phyloP scores from a whole-genome alignment of 1,140 invertebrate genomes.

The Drosophila erecta region DNA sequence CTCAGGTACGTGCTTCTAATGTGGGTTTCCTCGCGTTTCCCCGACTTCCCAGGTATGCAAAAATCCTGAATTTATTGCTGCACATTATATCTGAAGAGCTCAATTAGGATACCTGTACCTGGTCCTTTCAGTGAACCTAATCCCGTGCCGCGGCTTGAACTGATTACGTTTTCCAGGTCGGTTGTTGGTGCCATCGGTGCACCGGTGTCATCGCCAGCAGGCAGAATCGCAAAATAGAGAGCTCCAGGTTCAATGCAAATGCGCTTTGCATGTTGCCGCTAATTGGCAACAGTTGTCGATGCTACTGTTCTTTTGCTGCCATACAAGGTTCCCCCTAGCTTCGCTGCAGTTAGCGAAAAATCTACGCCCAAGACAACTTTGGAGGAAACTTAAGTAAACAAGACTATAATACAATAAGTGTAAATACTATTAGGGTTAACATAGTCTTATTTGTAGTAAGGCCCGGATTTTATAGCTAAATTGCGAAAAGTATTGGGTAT shows the following conservation, averaged over 20 bases:
- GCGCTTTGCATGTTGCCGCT: slow-evolving; percentile 80
- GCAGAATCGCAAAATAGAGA: slow-evolving; percentile 11
- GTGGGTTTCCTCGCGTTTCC: neutral
- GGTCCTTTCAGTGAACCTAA: slow-evolving; percentile 13
- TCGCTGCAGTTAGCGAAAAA: slow-evolving; percentile 11
- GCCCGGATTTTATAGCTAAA: too few species aligned
- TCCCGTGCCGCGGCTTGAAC: slow-evolving; percentile 34
- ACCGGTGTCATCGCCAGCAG: slow-evolving; percentile 32
- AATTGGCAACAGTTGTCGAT: slow-evolving; percentile 82
- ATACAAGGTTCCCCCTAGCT: slow-evolving; percentile 4
- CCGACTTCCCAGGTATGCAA: slow-evolving; percentile 18
- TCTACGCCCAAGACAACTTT: neutral
- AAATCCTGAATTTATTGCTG: slow-evolving; percentile 42
- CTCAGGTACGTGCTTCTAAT: slow-evolving; percentile 38
- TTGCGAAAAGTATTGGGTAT: neutral
- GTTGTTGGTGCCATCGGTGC: slow-evolving; percentile 19
- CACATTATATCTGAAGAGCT: slow-evolving; percentile 34
- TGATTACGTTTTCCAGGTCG: slow-evolving; percentile 36
- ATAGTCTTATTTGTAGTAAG: too few species aligned
- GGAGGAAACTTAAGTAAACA: too few species aligned
- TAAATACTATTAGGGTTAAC: too few species aligned
- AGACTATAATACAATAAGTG: too few species aligned
- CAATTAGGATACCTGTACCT: slow-evolving; percentile 30
- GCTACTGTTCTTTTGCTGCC: slow-evolving; percentile 48
- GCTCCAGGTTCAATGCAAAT: slow-evolving; percentile 64